These are phyloP conservation scores for Anastatus disparis DNA, from an alignment of 1,140 invertebrate species.

Conservation along the genomic window DNA sequence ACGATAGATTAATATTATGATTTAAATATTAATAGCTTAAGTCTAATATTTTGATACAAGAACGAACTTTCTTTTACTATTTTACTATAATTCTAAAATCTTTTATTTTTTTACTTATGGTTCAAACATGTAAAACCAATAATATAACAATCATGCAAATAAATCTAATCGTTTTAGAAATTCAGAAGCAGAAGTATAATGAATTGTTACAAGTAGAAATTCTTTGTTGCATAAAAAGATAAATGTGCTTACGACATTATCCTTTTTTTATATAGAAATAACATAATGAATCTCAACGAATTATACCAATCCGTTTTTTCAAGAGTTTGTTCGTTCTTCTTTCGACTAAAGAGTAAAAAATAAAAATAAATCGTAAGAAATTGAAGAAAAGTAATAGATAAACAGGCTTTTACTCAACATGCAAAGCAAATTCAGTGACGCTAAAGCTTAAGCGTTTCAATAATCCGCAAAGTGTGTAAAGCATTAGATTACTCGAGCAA, in stretches of 20 bases:
- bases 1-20: not conserved
- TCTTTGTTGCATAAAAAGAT: too few relatives aligned
- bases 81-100: not conserved
- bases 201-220: constrained; percentile 10
- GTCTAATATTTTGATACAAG: not conserved
- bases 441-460: not conserved
- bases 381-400: not conserved
- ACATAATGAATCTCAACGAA: too few relatives aligned
- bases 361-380: not conserved
- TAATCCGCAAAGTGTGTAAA: not conserved
- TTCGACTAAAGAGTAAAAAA: not conserved
- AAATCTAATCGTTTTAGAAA: too few relatives aligned
- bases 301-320: too few relatives aligned
- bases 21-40: too few relatives aligned
- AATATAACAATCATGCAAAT: too few relatives aligned
- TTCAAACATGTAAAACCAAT: too few relatives aligned
- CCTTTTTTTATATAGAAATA: too few relatives aligned
- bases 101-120: constrained; percentile 2
- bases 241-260: too few relatives aligned
- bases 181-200: constrained; percentile 28
- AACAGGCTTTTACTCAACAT: constrained; percentile 2
- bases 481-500: too few relatives aligned
- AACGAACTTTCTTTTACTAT: constrained; percentile 1
- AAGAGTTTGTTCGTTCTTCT: constrained; percentile 19
- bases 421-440: not conserved